Percentiles rank a stretch among this genome's conserved stretches.
phyloP scores from a whole-genome alignment of 2,888 invertebrate species.

The Euplagia quadripunctaria region DNA sequence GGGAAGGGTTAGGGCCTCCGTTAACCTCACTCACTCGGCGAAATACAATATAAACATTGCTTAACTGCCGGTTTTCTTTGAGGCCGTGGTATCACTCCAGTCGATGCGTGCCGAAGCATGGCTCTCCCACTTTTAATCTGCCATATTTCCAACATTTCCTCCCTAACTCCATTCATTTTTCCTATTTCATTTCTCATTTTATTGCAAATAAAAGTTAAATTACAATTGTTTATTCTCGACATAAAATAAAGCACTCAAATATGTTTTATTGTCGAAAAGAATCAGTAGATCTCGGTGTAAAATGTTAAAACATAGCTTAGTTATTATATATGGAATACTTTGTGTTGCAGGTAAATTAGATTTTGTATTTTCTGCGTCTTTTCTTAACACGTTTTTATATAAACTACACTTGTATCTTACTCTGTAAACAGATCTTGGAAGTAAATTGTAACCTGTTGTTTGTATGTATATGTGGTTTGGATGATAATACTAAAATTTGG shows the following conservation, averaged over 20 bases:
- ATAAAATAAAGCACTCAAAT: slow-evolving; percentile 5
- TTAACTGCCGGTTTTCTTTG: too few relatives aligned
- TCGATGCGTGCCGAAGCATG: too few relatives aligned
- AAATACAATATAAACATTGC: too few relatives aligned
- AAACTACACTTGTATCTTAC: not conserved
- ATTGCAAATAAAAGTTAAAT: slow-evolving; percentile 6
- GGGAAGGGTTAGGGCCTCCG: too few relatives aligned
- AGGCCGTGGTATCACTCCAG: too few relatives aligned
- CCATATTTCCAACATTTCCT: not conserved
- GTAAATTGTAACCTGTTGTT: not conserved
- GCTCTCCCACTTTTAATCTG: too few relatives aligned
- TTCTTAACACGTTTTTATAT: not conserved
- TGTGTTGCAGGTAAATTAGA: slow-evolving; percentile 2
- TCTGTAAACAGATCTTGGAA: not conserved
- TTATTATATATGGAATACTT: slow-evolving; percentile 3
- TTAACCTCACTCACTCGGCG: too few relatives aligned
- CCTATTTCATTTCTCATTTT: not conserved
- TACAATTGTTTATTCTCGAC: not conserved
- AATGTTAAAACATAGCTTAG: slow-evolving; percentile 9
- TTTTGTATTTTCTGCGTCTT: not conserved
- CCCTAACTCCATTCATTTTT: not conserved
- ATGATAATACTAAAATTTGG: too few relatives aligned
- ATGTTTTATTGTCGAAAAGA: slow-evolving; percentile 6
- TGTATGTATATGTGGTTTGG: too few relatives aligned
- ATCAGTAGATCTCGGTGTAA: not conserved